Percentiles rank a stretch among this genome's conserved stretches.
Evolutionary conservation across 1,140 invertebrate species (phyloP).

Genomic region (Homarus americanus): DNA sequence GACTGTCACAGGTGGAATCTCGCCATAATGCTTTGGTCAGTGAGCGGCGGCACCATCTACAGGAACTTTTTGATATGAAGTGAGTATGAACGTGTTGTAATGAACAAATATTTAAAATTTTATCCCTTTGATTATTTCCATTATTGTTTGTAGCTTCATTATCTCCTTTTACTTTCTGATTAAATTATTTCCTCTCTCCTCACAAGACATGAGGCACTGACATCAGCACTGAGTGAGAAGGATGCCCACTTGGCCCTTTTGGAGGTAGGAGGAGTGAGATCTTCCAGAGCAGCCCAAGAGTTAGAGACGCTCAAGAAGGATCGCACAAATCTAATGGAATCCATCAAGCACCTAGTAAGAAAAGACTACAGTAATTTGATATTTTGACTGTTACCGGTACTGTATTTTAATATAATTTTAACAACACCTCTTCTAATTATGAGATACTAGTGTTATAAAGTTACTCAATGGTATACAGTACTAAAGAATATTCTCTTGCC

Average conservation of each 20-base stretch:
- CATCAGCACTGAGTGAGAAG: constrained; percentile 90
- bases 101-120: not conserved
- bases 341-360: constrained; percentile 84
- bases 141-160: too few relatives aligned
- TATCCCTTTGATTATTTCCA: not conserved
- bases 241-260: constrained; percentile 90
- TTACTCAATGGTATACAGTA: too few relatives aligned
- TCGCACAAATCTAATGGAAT: constrained; percentile 82
- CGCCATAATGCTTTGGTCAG: constrained; percentile 81
- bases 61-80: constrained; percentile 89
- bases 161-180: not conserved
- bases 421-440: too few relatives aligned
- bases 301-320: constrained; percentile 83
- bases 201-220: constrained; percentile 89
- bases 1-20: constrained; percentile 82
- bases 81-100: constrained; percentile 78
- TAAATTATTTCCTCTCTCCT: constrained; percentile 62
- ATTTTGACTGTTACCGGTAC: too few relatives aligned
- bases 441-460: too few relatives aligned
- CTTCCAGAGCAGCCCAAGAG: constrained; percentile 82
- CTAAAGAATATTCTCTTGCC: too few relatives aligned
- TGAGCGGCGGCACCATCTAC: constrained; percentile 84
- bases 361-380: too few relatives aligned
- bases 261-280: constrained; percentile 87
- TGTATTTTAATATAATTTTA: too few relatives aligned